Evolutionary conservation across 2,113 vertebrate genomes (phyloP), one percentile per base, ranked within the genome.

Genomic region (Pleuronectes platessa): DNA sequence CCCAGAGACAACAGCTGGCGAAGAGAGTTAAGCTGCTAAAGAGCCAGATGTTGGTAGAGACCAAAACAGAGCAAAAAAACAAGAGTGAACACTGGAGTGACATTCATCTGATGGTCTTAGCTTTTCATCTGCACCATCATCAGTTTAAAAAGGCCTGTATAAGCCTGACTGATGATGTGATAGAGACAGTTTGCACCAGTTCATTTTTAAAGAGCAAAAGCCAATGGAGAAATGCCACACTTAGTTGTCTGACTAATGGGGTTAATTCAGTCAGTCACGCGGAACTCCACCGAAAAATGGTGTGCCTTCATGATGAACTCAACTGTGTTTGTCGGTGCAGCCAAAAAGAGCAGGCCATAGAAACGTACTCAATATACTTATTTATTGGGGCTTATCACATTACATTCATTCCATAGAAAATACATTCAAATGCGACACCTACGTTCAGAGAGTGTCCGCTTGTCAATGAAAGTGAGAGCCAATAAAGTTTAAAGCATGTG

Each of bases 341-440:
- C 10, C 20, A 21, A 60, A 62, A 61, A 78, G 27, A 47, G 27
- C 17, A 27, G 3, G 56, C 21, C 7, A 21, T 3, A 23, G 23
- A 1, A 68, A 5, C 24, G 58, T 2, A 60, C 56, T 79, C 67
- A n/a, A 74, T 89, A 79, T 61, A 79, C 14, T 81, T 62, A 77
- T 93, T 88, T 93, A 90, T 93, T 94, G 86, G 87, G 84, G 74
- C 75, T 71, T 82, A 86, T 91, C 74, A 87, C 82, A 75, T 91
- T 89, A 93, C 91, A 94, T 94, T 93, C 90, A 86, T 88, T 92
- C 90, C 81, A 91, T 94, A 93, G 73, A 94, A 94, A 94, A 94
- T 93, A 94, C 93, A 94, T 95, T 94, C 94, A 90, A 75, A 85
- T 69, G 73, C 85, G 82, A 92, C 85, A 89, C 80, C 75, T 76